These are phyloP conservation scores for Thelaira solivaga DNA, from an alignment of 2,888 invertebrate genomes.

Conservation along the genomic window DNA sequence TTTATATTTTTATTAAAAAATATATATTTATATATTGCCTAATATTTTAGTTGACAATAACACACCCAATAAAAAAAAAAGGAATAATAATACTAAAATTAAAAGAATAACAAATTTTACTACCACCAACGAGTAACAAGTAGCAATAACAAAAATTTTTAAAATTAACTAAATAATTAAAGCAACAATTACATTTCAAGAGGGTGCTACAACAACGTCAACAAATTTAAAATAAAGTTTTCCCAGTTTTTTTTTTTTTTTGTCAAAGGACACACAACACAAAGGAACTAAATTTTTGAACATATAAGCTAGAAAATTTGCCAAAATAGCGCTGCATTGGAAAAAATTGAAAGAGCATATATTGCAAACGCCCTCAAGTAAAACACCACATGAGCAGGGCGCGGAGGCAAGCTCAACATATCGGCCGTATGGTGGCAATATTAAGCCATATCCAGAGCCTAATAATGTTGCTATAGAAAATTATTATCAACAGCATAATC, in stretches of 20 bases:
- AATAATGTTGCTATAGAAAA: conserved; percentile 56
- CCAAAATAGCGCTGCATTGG: conserved; percentile 66
- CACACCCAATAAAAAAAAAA: no score
- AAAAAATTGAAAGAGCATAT: conserved; percentile 65
- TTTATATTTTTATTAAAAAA: no score
- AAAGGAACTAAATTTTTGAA: not conserved
- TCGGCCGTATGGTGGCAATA: conserved; percentile 53
- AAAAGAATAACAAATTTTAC: no score
- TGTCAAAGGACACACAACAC: not conserved
- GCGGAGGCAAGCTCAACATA: conserved; percentile 55
- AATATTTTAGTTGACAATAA: no score
- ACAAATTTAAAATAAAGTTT: not conserved
- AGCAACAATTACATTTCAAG: no score
- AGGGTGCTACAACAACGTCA: no score
- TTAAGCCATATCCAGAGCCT: conserved; percentile 50
- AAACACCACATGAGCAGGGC: conserved; percentile 54
- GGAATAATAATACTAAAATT: no score
- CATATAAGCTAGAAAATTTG: conserved; percentile 51
- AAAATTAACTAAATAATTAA: no score
- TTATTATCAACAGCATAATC: conserved; percentile 23
- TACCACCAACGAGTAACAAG: no score
- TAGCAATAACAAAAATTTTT: no score
- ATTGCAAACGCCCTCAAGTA: conserved; percentile 58
- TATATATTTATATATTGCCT: no score
- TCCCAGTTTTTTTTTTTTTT: not conserved